Evolutionary conservation across 2,797 vertebrate genomes (phyloP), one percentile per base, ranked within the genome.

Genomic region (Darevskia mixta): DNA sequence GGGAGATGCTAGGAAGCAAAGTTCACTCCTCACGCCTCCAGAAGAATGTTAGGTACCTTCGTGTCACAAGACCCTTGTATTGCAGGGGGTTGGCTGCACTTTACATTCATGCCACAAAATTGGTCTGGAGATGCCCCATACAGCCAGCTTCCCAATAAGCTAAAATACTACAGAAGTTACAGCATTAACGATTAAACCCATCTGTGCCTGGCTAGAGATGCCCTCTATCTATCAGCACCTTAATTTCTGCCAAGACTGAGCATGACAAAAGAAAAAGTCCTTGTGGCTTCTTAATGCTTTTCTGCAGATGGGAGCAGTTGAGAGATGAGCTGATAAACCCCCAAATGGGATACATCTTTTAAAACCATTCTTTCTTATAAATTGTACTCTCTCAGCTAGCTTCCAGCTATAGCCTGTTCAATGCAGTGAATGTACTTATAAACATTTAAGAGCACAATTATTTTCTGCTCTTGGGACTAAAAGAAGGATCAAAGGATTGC

Each of bases 401-500:
- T 95, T 96, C 86, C 94, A 95, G 94, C 86, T 95, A 88, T 96
- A 95, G 96, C 95, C 94, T 96, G 95, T 96, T 91, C 95, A 96
- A 95, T 96, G 96, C 95, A 96, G 94, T 96, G 97, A 97, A 97
- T 97, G 97, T 97, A 96, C 91, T 96, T 81, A 96, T 89, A 92
- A 95, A 95, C 91, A 95, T 95, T 83, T 92, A 93, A 93, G 89
- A 96, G 93, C 94, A 92, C 87, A 95, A 91, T 93, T 93, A 94
- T 91, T 86, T 95, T 94, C 93, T 94, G 89, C 89, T 92, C 90
- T 96, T 93, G 88, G 90, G 83, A 96, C 88, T 86, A 95, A 95
- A 86, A 90, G 91, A 95, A 94, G 93, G 95, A 93, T 89, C 43
- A 93, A 93, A 69, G 93, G 85, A 43, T 67, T 82, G 86, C 95